Percentiles rank a stretch among this genome's conserved stretches.
Evolutionary conservation across 2,113 vertebrate species (phyloP).

Genomic region (Elaphurus davidianus): DNA sequence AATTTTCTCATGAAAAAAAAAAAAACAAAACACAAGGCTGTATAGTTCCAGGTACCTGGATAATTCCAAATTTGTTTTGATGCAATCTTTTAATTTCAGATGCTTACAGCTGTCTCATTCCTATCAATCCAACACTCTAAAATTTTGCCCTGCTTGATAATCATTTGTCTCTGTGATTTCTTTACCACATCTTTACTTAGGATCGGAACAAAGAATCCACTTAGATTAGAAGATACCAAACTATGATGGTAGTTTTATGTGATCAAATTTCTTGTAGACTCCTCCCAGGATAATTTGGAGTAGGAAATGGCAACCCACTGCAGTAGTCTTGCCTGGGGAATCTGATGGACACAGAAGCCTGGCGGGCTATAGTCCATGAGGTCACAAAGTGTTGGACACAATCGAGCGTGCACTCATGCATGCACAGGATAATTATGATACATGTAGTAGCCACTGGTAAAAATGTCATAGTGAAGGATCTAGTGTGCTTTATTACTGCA

Average conservation of each 20-base stretch:
- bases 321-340: neutral
- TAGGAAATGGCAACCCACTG: neutral
- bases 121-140: neutral
- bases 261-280: neutral
- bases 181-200: conserved; percentile 12
- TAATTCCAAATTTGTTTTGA: neutral
- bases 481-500: neutral
- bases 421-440: neutral
- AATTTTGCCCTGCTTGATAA: neutral
- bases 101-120: neutral
- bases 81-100: neutral
- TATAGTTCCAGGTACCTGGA: neutral
- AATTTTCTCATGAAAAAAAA: neutral
- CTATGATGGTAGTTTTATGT: neutral
- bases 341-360: neutral
- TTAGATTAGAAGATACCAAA: neutral
- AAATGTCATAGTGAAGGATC: neutral
- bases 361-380: neutral
- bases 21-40: neutral
- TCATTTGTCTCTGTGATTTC: neutral
- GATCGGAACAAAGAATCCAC: neutral
- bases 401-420: neutral
- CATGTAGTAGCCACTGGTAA: neutral
- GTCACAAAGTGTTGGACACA: neutral
- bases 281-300: neutral